Percentiles rank a stretch among this genome's conserved stretches.
Evolutionary conservation across 2,888 invertebrate genomes (phyloP).

Genomic region (Luperina nickerlii): DNA sequence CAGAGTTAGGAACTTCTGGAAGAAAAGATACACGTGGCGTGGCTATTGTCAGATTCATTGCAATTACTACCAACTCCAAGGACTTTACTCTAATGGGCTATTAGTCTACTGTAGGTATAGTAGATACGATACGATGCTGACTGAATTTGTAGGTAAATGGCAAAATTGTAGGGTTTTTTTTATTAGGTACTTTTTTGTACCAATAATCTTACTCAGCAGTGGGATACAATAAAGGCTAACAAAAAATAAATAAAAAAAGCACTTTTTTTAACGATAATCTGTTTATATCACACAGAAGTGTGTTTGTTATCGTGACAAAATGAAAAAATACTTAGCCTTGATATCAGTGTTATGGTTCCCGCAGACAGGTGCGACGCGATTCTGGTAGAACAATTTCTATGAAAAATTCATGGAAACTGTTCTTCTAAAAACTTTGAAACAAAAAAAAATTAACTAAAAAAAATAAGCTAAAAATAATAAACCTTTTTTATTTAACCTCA

Average conservation of each 20-base stretch:
- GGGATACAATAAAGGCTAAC: not conserved
- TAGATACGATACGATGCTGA: not conserved
- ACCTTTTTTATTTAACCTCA: too few species aligned
- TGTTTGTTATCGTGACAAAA: not conserved
- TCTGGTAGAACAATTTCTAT: too few species aligned
- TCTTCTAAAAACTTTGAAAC: too few species aligned
- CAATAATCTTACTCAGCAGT: not conserved
- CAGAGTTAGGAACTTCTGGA: slow-evolving; percentile 7
- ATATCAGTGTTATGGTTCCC: not conserved
- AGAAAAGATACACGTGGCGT: slow-evolving; percentile 2
- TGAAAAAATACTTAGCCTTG: slow-evolving; percentile 9
- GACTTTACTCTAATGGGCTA: slow-evolving; percentile 17
- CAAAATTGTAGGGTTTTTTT: not conserved
- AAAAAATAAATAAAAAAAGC: not conserved
- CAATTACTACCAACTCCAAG: slow-evolving; percentile 11
- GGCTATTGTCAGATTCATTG: slow-evolving; percentile 22
- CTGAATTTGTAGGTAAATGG: not conserved
- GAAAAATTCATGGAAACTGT: too few species aligned
- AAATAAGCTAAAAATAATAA: too few species aligned
- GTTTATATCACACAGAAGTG: not conserved
- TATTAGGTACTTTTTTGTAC: not conserved
- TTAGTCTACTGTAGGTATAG: slow-evolving; percentile 1
- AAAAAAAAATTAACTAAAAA: too few species aligned
- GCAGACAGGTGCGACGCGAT: too few species aligned
- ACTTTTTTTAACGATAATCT: too few species aligned